Evolutionary conservation across 2,797 vertebrate genomes (phyloP).

Genomic region (Peromyscus aztecus): DNA sequence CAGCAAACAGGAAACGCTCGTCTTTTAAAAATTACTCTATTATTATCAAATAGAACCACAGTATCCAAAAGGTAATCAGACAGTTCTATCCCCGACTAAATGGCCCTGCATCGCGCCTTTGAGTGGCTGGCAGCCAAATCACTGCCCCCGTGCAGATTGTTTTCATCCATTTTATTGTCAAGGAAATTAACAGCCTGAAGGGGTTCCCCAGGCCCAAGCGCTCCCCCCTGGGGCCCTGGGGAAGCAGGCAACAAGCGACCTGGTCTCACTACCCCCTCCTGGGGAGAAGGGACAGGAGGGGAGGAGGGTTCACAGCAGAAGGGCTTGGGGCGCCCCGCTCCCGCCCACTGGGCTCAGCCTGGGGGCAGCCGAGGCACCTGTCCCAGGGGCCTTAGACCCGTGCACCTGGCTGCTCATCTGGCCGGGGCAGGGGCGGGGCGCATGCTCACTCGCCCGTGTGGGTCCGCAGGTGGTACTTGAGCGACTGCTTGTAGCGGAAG

Average conservation of each 20-base stretch:
- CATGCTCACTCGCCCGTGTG: slow-evolving; percentile 88
- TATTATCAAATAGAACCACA: slow-evolving; percentile 86
- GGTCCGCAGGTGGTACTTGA: slow-evolving; percentile 91
- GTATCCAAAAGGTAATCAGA: slow-evolving; percentile 85
- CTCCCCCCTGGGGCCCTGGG: slow-evolving; percentile 54
- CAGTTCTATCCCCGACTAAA: slow-evolving; percentile 80
- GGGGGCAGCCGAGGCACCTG: slow-evolving; percentile 15
- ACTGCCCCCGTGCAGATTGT: slow-evolving; percentile 82
- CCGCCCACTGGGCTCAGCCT: slow-evolving; percentile 33
- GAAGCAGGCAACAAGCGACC: slow-evolving; percentile 71
- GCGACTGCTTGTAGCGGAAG: slow-evolving; percentile 91
- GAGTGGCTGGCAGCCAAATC: slow-evolving; percentile 81
- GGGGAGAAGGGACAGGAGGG: slow-evolving; percentile 57
- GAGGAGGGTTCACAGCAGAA: slow-evolving; percentile 70
- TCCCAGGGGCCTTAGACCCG: not conserved
- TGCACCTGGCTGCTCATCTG: not conserved
- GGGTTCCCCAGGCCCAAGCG: slow-evolving; percentile 76
- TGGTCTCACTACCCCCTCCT: slow-evolving; percentile 70
- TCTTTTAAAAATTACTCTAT: slow-evolving; percentile 87
- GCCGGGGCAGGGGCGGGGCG: slow-evolving; percentile 45
- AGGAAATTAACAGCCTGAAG: slow-evolving; percentile 81
- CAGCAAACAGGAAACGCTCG: slow-evolving; percentile 83
- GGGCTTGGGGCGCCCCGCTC: slow-evolving; percentile 53
- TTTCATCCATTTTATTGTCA: slow-evolving; percentile 85
- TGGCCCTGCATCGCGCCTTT: slow-evolving; percentile 66